phyloP scores from a whole-genome alignment of 1,140 invertebrate species.

The Drosophila biarmipes region DNA sequence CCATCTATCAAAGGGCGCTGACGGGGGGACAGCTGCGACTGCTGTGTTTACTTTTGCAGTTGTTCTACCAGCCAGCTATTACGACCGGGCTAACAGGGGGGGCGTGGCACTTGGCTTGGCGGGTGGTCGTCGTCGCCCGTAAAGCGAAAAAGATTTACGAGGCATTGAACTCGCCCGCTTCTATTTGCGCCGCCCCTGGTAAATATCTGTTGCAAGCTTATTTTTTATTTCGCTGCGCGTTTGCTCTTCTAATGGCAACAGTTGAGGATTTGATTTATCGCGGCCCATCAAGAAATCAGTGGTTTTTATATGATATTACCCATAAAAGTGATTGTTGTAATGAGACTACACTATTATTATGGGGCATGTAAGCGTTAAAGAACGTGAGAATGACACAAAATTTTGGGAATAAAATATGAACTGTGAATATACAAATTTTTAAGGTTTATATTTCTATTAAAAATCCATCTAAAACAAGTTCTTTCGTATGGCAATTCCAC shows the following conservation, averaged over 20 bases:
- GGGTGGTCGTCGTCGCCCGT: conserved; percentile 23
- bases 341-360: too few relatives aligned
- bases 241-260: conserved; percentile 26
- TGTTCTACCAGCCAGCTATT: conserved; percentile 32
- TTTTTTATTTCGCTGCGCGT: conserved; percentile 22
- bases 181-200: too few relatives aligned
- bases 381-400: too few relatives aligned
- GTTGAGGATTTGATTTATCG: conserved; percentile 27
- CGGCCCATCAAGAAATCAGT: not conserved
- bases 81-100: conserved; percentile 31
- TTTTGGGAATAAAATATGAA: too few relatives aligned
- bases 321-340: not conserved
- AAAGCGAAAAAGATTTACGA: conserved; percentile 61
- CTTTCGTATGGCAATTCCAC: too few relatives aligned
- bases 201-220: conserved; percentile 7
- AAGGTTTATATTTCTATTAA: too few relatives aligned
- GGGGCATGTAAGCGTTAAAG: too few relatives aligned
- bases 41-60: conserved; percentile 15
- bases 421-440: too few relatives aligned
- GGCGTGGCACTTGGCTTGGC: conserved; percentile 6
- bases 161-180: conserved; percentile 54
- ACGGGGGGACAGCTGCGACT: conserved; percentile 45
- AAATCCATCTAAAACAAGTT: too few relatives aligned
- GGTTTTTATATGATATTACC: not conserved
- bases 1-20: conserved; percentile 46